phyloP scores from a whole-genome alignment of 2,888 invertebrate species.

The Agapostemon virescens region DNA sequence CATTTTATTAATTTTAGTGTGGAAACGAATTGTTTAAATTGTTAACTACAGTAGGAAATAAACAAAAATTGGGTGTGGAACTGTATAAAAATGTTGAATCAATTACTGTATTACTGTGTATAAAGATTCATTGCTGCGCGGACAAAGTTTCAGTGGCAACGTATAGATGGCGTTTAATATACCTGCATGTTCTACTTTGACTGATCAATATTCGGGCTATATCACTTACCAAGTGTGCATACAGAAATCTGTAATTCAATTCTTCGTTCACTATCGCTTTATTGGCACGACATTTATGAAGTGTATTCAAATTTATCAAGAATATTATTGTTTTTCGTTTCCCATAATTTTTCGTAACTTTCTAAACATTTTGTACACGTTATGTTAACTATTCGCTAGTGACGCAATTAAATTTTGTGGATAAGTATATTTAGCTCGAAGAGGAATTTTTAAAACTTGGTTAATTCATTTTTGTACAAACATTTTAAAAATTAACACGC shows the following conservation, averaged over 20 bases:
- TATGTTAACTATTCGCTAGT: not conserved
- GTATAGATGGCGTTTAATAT: slow-evolving; percentile 70
- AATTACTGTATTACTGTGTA: not conserved
- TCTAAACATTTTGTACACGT: not conserved
- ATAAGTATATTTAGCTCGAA: not conserved
- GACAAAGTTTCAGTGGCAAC: slow-evolving; percentile 53
- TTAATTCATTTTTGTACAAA: not conserved
- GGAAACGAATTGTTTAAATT: not conserved
- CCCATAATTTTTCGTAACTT: not conserved
- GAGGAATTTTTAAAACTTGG: no score
- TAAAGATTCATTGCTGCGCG: slow-evolving; percentile 1
- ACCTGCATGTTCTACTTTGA: slow-evolving; percentile 62
- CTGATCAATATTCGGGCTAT: slow-evolving; percentile 69
- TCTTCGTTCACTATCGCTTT: not conserved
- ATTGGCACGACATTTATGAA: not conserved
- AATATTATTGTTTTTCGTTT: not conserved
- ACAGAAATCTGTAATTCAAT: slow-evolving; percentile 53
- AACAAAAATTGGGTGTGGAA: not conserved
- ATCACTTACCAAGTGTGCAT: slow-evolving; percentile 64
- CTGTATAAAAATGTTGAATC: not conserved
- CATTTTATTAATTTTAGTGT: not conserved
- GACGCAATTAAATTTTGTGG: not conserved
- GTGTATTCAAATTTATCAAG: not conserved
- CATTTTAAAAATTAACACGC: not conserved
- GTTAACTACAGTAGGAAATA: not conserved